Percentiles rank a stretch among this genome's conserved stretches.
Conservation (phyloP, 2,113 vertebrate genomes). For the Marmota monax region DNA sequence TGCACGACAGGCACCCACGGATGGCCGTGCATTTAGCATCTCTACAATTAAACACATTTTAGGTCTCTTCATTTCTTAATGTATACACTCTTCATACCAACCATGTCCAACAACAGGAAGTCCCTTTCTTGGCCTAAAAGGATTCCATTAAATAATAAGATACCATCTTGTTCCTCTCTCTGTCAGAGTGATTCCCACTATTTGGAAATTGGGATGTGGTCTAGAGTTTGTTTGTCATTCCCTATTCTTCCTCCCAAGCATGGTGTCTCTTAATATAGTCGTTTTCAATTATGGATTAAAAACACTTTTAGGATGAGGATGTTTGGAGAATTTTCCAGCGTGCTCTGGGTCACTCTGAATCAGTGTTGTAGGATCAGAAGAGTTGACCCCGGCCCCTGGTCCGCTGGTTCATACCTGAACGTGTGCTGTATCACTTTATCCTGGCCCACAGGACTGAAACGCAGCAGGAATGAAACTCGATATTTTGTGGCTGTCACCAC, state of each 20-base stretch:
- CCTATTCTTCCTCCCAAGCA: not conserved
- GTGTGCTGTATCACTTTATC: not conserved
- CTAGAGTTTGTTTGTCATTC: not conserved
- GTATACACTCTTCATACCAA: slow-evolving; percentile 7
- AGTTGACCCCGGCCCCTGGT: not conserved
- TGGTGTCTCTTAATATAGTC: not conserved
- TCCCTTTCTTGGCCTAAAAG: not conserved
- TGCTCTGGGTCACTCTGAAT: not conserved
- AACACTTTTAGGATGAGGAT: not conserved
- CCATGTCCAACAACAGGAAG: not conserved
- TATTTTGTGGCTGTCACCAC: not conserved
- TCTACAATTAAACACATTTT: slow-evolving; percentile 34
- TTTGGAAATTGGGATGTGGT: not conserved
- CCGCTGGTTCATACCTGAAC: not conserved
- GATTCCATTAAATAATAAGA: not conserved
- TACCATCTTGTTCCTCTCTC: not conserved
- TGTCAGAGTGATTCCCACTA: not conserved
- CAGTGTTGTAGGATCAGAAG: not conserved
- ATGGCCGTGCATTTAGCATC: slow-evolving; percentile 44
- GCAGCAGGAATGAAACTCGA: too few species aligned
- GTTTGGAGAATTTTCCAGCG: not conserved
- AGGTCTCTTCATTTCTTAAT: slow-evolving; percentile 39
- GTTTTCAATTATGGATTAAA: not conserved
- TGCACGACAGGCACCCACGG: slow-evolving; percentile 70
- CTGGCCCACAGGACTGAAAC: not conserved